Evolutionary conservation across 2,888 invertebrate species (phyloP), one percentile per base, ranked within the genome.

Genomic region (Congeria kusceri): DNA sequence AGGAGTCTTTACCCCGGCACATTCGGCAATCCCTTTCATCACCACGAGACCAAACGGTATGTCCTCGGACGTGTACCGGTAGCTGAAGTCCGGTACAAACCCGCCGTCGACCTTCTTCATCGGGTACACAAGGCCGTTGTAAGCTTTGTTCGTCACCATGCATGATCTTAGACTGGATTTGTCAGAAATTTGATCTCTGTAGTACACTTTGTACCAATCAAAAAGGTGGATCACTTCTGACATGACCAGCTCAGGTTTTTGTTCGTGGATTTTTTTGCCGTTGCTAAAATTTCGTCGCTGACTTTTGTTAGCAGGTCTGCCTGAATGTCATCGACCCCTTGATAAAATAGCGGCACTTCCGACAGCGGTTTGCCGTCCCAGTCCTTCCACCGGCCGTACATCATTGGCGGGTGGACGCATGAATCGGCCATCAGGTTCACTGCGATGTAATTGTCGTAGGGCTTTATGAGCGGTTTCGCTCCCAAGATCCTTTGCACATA

Each of bases 361-460:
- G 66, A 63, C 23, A 89, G 15, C 0, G 88, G 86, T 20, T 87
- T 73, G 3, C 88, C 88, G 67, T 90, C 87, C 87, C 87, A 91
- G 29, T 86, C 64, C 18, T 72, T 69, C 90, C 91, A 91, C 39
- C 74, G 66, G 1, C 89, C 89, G 61, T 89, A 90, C 83, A 91
- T 79, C 27, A 91, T 70, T 3, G 89, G 87, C 2, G 90, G 89
- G 59, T 91, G 91, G 13, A 91, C 81, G 53, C 87, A 87, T 9
- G 87, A 86, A 46, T 89, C 87, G 1, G 87, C 86, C 83, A 87
- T 88, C 15, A 91, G 77, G 39, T 88, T 89, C 1, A 88, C 87
- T 4, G 87, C 88, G 18, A 83, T 75, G 63, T 88, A 89, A 62
- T 90, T 90, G 25, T 88, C 72, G 7, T 84, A 81, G 27, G 69